These are phyloP conservation scores for Taenaris catops DNA, from an alignment of 2,888 invertebrate species.

Conservation along the genomic window DNA sequence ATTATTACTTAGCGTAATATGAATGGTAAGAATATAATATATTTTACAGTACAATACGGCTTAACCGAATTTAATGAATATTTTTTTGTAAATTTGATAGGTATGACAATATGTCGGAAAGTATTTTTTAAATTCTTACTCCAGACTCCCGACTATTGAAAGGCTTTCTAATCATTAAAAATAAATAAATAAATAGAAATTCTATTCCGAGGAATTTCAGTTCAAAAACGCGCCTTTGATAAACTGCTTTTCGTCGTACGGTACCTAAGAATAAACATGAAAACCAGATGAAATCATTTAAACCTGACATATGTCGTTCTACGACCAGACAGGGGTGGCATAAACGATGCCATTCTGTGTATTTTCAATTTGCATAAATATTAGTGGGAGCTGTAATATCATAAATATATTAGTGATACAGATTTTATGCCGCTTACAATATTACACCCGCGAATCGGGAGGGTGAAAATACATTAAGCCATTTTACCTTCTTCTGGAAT, in stretches of 20 bases:
- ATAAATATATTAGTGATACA: constrained; percentile 79
- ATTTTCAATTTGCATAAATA: constrained; percentile 80
- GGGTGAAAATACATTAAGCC: constrained; percentile 40
- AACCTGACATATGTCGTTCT: constrained; percentile 54
- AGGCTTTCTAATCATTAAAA: no score
- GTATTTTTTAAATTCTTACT: no score
- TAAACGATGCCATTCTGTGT: constrained; percentile 69
- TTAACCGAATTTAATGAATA: no score
- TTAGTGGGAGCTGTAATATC: constrained; percentile 70
- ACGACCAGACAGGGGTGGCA: constrained; percentile 59
- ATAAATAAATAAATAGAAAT: no score
- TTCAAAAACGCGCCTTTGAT: no score
- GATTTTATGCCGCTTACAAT: constrained; percentile 78
- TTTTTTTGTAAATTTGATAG: no score
- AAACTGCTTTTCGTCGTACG: not conserved
- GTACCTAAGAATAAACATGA: constrained; percentile 4
- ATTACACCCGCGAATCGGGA: constrained; percentile 53
- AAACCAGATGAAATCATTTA: constrained; percentile 31
- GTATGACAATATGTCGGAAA: no score
- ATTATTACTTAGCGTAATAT: no score
- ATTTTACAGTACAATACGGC: no score
- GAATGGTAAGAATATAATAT: no score
- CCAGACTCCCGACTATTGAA: no score
- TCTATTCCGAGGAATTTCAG: no score
- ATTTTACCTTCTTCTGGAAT: constrained; percentile 20